Conservation (phyloP, 2,113 vertebrate genomes). For the Panthera uncia region DNA sequence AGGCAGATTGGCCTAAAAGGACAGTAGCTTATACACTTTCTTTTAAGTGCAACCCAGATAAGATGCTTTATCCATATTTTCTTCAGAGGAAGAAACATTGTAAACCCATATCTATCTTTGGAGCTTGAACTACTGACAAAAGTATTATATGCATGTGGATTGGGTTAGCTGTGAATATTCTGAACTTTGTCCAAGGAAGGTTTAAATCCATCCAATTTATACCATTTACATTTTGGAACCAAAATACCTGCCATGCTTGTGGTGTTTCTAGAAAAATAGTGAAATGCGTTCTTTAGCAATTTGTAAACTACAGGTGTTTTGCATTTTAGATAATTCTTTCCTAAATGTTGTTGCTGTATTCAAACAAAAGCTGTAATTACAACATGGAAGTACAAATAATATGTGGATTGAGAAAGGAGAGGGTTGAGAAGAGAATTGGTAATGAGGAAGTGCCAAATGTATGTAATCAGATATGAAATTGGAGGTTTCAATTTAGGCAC, state of each 20-base stretch:
- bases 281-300: not conserved
- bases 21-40: not conserved
- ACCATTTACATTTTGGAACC: slow-evolving; percentile 1
- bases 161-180: not conserved
- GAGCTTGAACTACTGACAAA: not conserved
- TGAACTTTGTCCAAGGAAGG: not conserved
- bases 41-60: not conserved
- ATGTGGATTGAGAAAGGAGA: not conserved
- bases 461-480: not conserved
- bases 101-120: slow-evolving; percentile 14
- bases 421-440: not conserved
- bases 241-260: not conserved
- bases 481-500: not conserved
- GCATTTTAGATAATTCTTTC: not conserved
- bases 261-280: slow-evolving; percentile 18
- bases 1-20: not conserved
- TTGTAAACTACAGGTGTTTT: not conserved
- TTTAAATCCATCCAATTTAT: not conserved
- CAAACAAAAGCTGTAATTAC: not conserved
- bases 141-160: not conserved
- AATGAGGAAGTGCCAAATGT: not conserved
- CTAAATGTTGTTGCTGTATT: not conserved
- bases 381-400: not conserved
- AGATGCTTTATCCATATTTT: not conserved
- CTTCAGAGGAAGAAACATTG: not conserved